Evolutionary conservation across 2,888 invertebrate genomes (phyloP).

Genomic region (Orthonychiurus folsomi): DNA sequence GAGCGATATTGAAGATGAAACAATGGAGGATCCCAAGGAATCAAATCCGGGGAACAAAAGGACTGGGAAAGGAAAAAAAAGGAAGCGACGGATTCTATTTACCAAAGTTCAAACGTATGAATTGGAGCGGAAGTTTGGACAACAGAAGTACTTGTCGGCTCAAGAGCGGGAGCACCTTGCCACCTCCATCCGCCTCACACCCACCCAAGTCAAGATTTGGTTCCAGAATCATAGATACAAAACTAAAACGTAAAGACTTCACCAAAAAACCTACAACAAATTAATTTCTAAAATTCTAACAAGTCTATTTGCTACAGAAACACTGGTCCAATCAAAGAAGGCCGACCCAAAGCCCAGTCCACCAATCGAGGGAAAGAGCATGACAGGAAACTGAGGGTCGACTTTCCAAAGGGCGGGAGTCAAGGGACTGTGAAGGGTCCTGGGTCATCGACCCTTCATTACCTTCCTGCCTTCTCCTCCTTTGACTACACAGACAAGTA

Average conservation of each 20-base stretch:
- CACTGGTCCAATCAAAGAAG: no score
- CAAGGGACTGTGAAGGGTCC: no score
- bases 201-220: conserved; percentile 67
- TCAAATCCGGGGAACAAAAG: conserved; percentile 3
- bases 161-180: conserved; percentile 96
- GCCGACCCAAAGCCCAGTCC: no score
- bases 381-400: no score
- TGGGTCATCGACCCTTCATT: no score
- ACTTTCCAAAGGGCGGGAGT: no score
- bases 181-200: conserved; percentile 84
- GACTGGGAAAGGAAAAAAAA: conserved; percentile 60
- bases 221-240: conserved; percentile 40
- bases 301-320: no score
- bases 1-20: not conserved
- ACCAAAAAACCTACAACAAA: no score
- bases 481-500: no score
- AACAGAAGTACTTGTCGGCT: conserved; percentile 92
- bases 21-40: not conserved
- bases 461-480: no score
- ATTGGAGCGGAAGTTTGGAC: conserved; percentile 84
- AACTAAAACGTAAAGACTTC: conserved; percentile 26
- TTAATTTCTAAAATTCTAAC: no score
- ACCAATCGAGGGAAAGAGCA: no score
- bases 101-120: conserved; percentile 97
- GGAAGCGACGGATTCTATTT: conserved; percentile 92